Base-by-base conservation (phyloP, 2,113 vertebrate genomes). In the Hemichromis elongatus region DNA sequence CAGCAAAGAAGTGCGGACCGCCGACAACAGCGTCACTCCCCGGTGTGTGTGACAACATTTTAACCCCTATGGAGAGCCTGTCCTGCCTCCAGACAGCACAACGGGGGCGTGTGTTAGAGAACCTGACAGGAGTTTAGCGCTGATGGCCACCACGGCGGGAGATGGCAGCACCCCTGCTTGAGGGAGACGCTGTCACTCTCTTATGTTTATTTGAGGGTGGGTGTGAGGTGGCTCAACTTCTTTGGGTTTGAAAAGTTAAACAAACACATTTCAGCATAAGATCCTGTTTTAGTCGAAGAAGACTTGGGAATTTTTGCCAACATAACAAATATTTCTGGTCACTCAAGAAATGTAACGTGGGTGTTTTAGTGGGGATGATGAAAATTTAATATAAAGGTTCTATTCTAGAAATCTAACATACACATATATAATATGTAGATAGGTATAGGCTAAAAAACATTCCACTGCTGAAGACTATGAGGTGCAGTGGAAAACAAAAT, bases 101-200 rank as follows among this genome's bases (percentile, higher is more conserved):
- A 83, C 73, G 55, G 80, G 73, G 85, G 82, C 86, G 78, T 59
- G 78, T 7, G 66, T 81, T 50, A 21, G 79, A 28, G 91, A 90
- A 93, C 86, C 86, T 94, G 94, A 95, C 94, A 95, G 94, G 90
- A 95, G 94, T 95, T 94, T 95, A 94, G 89, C 66, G 16, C 89
- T 89, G 90, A 90, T 90, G 90, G 94, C 92, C 90, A 82, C 88
- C 90, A 75, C 1, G 12, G 92, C 24, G 85, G 88, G 83, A 89
- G 85, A 90, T 86, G 86, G 85, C 84, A 89, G 87, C 73, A 1
- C 70, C 89, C 83, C 47, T 92, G 91, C 93, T 90, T 47, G 26
- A 84, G 88, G 91, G 90, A 90, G 77, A 86, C 4, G 47, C 73
- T 91, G 90, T 90, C 87, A 90, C 84, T 88, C 77, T 35, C 37